Conservation (phyloP, 2,797 vertebrate species). For the Labroides dimidiatus region DNA sequence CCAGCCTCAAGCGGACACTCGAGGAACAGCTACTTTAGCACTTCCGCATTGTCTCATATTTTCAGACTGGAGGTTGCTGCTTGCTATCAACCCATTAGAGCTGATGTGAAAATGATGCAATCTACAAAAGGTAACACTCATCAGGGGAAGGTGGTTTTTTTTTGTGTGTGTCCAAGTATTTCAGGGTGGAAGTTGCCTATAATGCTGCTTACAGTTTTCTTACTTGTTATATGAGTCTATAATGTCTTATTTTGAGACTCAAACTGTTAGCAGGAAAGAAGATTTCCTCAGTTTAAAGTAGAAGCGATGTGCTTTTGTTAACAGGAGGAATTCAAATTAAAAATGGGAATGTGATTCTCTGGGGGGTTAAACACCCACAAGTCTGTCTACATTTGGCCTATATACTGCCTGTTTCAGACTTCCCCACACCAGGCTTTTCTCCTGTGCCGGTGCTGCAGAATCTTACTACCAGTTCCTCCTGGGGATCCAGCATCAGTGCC, state of each 20-base stretch:
- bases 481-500: conserved; percentile 63
- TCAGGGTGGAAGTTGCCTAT: neutral
- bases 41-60: too few species aligned
- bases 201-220: neutral
- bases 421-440: conserved; percentile 57
- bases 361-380: conserved; percentile 62
- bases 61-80: too few species aligned
- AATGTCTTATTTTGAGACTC: conserved; percentile 14
- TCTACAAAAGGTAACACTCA: neutral
- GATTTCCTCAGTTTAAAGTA: conserved; percentile 7
- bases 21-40: too few species aligned
- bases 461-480: conserved; percentile 67
- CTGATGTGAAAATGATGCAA: conserved; percentile 2
- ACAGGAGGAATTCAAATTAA: conserved; percentile 59
- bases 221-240: neutral
- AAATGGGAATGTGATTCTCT: conserved; percentile 55
- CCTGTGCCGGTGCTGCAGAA: conserved; percentile 59
- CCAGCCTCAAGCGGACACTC: too few species aligned
- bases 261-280: conserved; percentile 5
- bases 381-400: conserved; percentile 78
- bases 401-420: conserved; percentile 57
- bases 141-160: conserved; percentile 2
- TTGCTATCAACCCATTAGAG: neutral
- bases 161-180: neutral
- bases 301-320: conserved; percentile 33